These are phyloP conservation scores for Pelmatolapia mariae DNA, from an alignment of 2,113 vertebrate genomes.

Conservation along the genomic window DNA sequence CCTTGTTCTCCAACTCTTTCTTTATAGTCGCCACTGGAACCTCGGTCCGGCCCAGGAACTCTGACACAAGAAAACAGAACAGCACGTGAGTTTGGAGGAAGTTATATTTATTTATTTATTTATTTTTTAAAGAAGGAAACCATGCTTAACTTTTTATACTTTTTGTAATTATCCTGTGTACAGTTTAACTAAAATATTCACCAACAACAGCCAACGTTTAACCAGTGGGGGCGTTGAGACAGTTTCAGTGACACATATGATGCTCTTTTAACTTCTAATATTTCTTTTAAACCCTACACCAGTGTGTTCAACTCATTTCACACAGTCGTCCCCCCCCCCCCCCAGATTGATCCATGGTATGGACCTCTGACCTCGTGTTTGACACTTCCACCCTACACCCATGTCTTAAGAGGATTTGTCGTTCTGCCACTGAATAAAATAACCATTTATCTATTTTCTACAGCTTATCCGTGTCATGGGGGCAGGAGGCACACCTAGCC, in stretches of 20 bases:
- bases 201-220: background rate
- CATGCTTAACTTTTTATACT: background rate
- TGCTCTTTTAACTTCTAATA: background rate
- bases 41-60: constrained; percentile 92
- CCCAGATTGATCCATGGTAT: fast-evolving
- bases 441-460: background rate
- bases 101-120: background rate
- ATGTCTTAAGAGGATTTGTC: background rate
- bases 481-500: background rate
- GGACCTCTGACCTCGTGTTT: background rate
- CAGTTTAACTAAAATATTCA: background rate
- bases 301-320: background rate
- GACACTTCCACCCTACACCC: background rate
- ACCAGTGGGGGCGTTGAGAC: background rate
- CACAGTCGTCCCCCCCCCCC: background rate
- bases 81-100: background rate
- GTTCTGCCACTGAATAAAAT: background rate
- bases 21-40: constrained; percentile 94
- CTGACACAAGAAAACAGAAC: constrained; percentile 51
- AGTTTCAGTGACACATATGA: background rate
- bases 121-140: background rate
- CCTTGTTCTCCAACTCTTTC: constrained; percentile 92
- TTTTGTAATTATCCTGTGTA: background rate
- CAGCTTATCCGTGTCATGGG: background rate
- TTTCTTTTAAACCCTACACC: background rate